Evolutionary conservation across 2,113 vertebrate species (phyloP), one percentile per base, ranked within the genome.

Genomic region (Trachemys scripta): DNA sequence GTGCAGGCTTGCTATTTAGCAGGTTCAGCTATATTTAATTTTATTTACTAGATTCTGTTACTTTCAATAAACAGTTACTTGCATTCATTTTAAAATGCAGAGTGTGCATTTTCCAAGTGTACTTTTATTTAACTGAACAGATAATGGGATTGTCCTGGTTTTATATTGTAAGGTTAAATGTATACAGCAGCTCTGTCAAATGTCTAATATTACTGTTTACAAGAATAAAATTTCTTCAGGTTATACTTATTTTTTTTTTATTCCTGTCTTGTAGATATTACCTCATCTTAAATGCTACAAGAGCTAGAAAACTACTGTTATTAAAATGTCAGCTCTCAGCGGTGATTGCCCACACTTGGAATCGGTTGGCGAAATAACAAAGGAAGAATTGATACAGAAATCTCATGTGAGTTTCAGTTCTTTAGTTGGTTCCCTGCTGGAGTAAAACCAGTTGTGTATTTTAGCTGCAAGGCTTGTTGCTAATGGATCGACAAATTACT

Each of bases 281-380:
- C 51, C 82, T 97, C 88, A 80, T 93, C 80, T 95, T 90, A 92
- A 89, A 96, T 92, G 59, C 79, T 50, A 31, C 82, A 82, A 87
- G 59, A 97, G 95, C 89, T 65, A 84, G 19, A 94, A 93, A 92
- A 93, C 93, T 22, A 90, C 75, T 87, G 53, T 57, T 83, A 95
- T 94, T 88, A 97, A 96, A 89, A 99, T 99, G 99, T 98, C 98
- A 1, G 97, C 98, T 3, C 98, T 98, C 29, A 95, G 97, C 98
- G 98, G 98, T 95, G 98, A 99, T 95, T 99, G 99, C 94, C 98
- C 98, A 81, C 99, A 99, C 98, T 98, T 99, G 98, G 99, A 99
- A 96, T 99, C 99, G 4, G 99, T 99, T 96, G 99, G 99, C 80
- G 99, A 99, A 98, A 99, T 99, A 97, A 99, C 99, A 50, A 99